These are phyloP conservation scores for Eupithecia exiguata DNA, from an alignment of 2,888 invertebrate species.

Conservation along the genomic window DNA sequence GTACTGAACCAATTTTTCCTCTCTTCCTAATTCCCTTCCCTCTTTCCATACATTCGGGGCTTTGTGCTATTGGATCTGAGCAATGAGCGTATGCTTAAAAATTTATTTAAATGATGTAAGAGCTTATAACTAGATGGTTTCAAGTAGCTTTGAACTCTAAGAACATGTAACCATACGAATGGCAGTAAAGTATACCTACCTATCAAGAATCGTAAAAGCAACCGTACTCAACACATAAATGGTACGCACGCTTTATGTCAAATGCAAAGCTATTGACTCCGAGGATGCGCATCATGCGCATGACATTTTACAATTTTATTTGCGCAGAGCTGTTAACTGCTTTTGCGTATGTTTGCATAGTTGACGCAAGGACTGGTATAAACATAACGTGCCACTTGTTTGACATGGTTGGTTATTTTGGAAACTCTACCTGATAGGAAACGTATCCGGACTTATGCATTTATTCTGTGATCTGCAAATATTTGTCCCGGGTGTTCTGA, in stretches of 20 bases:
- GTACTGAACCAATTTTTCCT: neutral
- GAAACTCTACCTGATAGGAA: neutral
- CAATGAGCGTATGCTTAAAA: neutral
- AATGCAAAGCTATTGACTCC: slow-evolving; percentile 57
- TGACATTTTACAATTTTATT: slow-evolving; percentile 60
- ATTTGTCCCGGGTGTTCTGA: too few species aligned
- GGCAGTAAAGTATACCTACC: slow-evolving; percentile 60
- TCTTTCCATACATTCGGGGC: neutral
- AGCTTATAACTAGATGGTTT: neutral
- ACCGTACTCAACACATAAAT: slow-evolving; percentile 63
- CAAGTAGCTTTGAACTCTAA: neutral
- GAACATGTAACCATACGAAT: neutral
- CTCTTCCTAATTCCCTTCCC: neutral
- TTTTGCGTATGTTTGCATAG: slow-evolving; percentile 44
- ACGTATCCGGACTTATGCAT: neutral
- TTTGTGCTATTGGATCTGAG: neutral
- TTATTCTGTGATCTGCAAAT: too few species aligned
- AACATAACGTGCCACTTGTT: neutral
- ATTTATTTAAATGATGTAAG: neutral
- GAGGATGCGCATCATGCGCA: slow-evolving; percentile 48
- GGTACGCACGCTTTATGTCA: slow-evolving; percentile 68
- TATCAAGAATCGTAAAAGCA: slow-evolving; percentile 67
- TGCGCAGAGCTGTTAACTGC: slow-evolving; percentile 48
- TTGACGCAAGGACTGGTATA: slow-evolving; percentile 18
- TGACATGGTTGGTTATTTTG: slow-evolving; percentile 2